These are phyloP conservation scores for Homarus americanus DNA, from an alignment of 1,140 invertebrate genomes.

Conservation along the genomic window DNA sequence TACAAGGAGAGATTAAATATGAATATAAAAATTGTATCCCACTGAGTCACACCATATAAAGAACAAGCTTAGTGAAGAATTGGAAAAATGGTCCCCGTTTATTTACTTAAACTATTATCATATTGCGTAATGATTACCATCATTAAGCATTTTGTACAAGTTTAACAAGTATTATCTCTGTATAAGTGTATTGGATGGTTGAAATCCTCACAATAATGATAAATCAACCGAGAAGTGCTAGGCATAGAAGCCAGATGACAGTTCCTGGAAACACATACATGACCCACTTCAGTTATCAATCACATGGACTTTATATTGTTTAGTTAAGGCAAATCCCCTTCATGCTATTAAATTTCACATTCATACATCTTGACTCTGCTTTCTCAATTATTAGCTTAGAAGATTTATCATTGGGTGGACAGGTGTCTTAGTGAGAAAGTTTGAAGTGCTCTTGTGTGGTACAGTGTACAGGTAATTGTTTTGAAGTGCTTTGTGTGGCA, in stretches of 20 bases:
- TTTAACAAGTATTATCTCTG: neutral
- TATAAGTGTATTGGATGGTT: neutral
- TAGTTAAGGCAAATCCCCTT: no score
- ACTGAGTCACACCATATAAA: neutral
- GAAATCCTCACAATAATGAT: neutral
- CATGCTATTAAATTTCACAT: neutral
- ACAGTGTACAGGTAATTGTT: no score
- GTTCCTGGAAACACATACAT: slow-evolving; percentile 5
- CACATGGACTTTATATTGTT: neutral
- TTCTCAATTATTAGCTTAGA: neutral
- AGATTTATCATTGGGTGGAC: neutral
- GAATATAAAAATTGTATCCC: neutral
- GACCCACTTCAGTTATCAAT: neutral
- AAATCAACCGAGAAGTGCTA: neutral
- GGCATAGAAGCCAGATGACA: slow-evolving; percentile 3
- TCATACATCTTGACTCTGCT: neutral
- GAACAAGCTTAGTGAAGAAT: neutral
- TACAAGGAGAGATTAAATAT: neutral
- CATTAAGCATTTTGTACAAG: neutral
- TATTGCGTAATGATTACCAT: neutral
- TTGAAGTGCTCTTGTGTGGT: no score
- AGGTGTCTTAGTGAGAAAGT: no score
- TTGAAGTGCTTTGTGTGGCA: no score
- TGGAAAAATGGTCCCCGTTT: neutral
- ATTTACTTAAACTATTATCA: no score